Evolutionary conservation across 2,888 invertebrate genomes (phyloP), one percentile per base, ranked within the genome.

Genomic region (Microplitis manilae): DNA sequence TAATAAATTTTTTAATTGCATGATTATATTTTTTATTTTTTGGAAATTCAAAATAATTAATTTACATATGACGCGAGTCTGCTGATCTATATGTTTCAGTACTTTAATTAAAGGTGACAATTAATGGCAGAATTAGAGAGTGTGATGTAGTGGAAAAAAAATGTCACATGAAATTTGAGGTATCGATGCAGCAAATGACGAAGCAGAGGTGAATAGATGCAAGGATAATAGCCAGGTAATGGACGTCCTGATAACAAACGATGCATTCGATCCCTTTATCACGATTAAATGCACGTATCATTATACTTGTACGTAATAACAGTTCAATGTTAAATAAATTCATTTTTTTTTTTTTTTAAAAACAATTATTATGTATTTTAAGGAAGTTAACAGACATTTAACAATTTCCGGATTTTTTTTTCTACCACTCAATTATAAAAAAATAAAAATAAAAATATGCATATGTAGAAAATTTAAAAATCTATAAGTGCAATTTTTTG

Each of bases 201-300:
- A 77, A 75, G 75, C 81, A 82, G 76, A 81, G 76, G 74, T 50
- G 67, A 73, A 77, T 79, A 79, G 83, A 83, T 82, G 83, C 86
- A 81, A 78, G 79, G 81, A 80, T 88, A 88, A 89, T 88, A 81
- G 85, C 80, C 81, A 82, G 86, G 84, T 87, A 85, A 88, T 85
- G 79, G 86, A 75, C 82, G 81, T 81, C 77, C 79, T 84, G 86
- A 88, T 89, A 85, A 89, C 87, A 84, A 82, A 80, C 84, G 77
- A 79, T 72, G 64, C 72, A 72, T 72, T 62, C 81, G 50, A 68
- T 50, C 40, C 65, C 69, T 64, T 20, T 15, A 15, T 15, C 62
- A 62, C 62, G 17, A 20, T 17, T 62, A 62, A 62, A 62, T 17
- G 62, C 62, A 62, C n/a, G 62, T 62, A 17, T 62, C 17, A 62